Conservation (phyloP, 1,140 invertebrate species). For the Mizuhopecten yessoensis region DNA sequence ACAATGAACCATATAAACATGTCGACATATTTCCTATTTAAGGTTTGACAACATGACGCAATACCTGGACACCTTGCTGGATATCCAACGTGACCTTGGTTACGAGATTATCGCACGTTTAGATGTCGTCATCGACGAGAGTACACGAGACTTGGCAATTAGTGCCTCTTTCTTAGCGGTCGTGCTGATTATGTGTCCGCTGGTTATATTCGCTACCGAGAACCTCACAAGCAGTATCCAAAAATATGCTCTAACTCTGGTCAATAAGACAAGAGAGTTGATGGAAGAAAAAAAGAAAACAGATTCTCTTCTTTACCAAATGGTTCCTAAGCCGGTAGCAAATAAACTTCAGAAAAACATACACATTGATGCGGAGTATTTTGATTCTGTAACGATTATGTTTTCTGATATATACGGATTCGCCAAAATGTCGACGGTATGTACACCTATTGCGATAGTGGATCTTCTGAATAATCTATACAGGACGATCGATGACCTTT, state of each 20-base stretch:
- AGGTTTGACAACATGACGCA: slow-evolving; percentile 78
- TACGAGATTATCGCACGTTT: slow-evolving; percentile 63
- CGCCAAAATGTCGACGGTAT: slow-evolving; percentile 90
- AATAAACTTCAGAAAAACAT: slow-evolving; percentile 83
- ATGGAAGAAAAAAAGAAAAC: slow-evolving; percentile 79
- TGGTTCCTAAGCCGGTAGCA: slow-evolving; percentile 86
- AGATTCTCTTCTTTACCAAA: slow-evolving; percentile 82
- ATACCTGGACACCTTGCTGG: slow-evolving; percentile 74
- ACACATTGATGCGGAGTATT: slow-evolving; percentile 82
- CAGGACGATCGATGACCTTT: slow-evolving; percentile 74
- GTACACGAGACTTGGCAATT: slow-evolving; percentile 62
- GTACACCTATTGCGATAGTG: slow-evolving; percentile 92
- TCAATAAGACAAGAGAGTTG: slow-evolving; percentile 80
- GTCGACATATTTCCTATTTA: background rate
- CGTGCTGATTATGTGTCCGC: slow-evolving; percentile 73
- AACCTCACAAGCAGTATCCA: slow-evolving; percentile 75
- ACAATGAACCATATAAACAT: too few species aligned
- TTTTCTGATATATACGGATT: slow-evolving; percentile 94
- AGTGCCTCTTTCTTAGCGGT: slow-evolving; percentile 70
- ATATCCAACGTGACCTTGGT: slow-evolving; percentile 73
- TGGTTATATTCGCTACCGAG: slow-evolving; percentile 74
- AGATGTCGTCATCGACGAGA: slow-evolving; percentile 62
- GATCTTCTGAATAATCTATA: slow-evolving; percentile 78
- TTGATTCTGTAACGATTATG: slow-evolving; percentile 82
- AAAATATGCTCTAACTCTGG: slow-evolving; percentile 78